A percentile compares a stretch with the other conserved stretches of the same genome.
phyloP scores from a whole-genome alignment of 2,888 invertebrate species.

The Arge pagana region DNA sequence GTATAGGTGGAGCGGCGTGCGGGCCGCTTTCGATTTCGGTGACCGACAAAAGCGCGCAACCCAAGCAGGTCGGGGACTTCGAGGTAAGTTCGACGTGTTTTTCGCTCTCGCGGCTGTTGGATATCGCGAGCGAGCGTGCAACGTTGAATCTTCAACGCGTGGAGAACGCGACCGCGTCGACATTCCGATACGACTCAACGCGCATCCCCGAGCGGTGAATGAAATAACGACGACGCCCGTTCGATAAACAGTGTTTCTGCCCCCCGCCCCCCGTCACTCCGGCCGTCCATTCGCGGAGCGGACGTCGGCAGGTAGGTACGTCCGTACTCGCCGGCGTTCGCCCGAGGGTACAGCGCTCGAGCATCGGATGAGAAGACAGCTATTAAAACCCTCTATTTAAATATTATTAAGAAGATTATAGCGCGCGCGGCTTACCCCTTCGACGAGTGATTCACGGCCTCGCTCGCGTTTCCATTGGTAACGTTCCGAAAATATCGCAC shows the following conservation, averaged over 20 bases:
- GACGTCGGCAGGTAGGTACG: conserved; percentile 1
- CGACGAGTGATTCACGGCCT: conserved; percentile 35
- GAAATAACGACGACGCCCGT: conserved; percentile 53
- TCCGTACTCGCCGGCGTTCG: conserved; percentile 32
- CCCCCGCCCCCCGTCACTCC: conserved; percentile 28
- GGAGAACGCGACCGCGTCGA: too few species aligned
- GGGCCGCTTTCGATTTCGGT: too few species aligned
- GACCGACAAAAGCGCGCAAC: too few species aligned
- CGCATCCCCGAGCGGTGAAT: conserved; percentile 55
- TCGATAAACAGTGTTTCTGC: conserved; percentile 51
- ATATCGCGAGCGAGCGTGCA: too few species aligned
- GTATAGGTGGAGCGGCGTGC: too few species aligned
- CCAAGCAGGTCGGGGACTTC: too few species aligned
- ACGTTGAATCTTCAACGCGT: too few species aligned
- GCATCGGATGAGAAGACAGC: conserved; percentile 40
- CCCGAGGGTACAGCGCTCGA: conserved; percentile 24
- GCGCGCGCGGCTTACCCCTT: conserved; percentile 35
- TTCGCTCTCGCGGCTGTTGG: too few species aligned
- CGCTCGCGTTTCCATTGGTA: conserved; percentile 26
- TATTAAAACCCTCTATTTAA: conserved; percentile 54
- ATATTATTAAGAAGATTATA: conserved; percentile 55
- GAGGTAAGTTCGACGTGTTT: too few species aligned
- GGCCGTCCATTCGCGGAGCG: too few species aligned
- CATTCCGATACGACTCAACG: too few species aligned
- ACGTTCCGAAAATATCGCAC: background rate